Evolutionary conservation across 2,888 invertebrate species (phyloP).

Genomic region (Philopedon plagiatum): DNA sequence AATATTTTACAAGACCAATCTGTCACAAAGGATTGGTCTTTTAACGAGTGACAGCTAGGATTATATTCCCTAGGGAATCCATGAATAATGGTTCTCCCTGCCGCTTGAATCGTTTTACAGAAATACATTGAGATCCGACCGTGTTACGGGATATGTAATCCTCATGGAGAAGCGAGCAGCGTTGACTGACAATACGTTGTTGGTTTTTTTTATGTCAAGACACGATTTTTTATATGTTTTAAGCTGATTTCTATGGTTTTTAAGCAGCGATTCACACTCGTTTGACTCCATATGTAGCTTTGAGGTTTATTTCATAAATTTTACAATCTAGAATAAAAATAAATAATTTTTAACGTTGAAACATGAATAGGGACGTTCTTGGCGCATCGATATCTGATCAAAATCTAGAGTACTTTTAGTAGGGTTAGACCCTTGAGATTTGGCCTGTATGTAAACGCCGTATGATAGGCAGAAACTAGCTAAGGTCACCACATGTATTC

Average conservation of each 20-base stretch:
- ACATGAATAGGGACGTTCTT: too few species aligned
- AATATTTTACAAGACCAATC: conserved; percentile 66
- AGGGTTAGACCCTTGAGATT: too few species aligned
- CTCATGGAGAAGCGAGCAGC: conserved; percentile 26
- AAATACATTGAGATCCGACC: conserved; percentile 37
- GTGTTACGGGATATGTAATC: conserved; percentile 40
- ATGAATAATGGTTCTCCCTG: conserved; percentile 67
- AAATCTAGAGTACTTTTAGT: too few species aligned
- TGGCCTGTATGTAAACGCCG: too few species aligned
- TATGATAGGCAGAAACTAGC: too few species aligned
- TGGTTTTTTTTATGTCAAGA: background rate
- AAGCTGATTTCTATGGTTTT: background rate
- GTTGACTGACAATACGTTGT: conserved; percentile 16
- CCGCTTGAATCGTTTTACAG: conserved; percentile 40
- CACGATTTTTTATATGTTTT: background rate
- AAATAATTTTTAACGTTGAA: too few species aligned
- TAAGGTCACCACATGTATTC: too few species aligned
- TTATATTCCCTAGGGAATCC: conserved; percentile 63
- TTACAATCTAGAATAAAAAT: too few species aligned
- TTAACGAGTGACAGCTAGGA: conserved; percentile 67
- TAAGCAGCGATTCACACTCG: background rate
- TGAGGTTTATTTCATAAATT: too few species aligned
- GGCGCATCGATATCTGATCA: too few species aligned
- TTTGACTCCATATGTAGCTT: too few species aligned
- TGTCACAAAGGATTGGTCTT: conserved; percentile 67